Evolutionary conservation across 2,888 invertebrate species (phyloP).

Genomic region (Sinotaia quadrata): DNA sequence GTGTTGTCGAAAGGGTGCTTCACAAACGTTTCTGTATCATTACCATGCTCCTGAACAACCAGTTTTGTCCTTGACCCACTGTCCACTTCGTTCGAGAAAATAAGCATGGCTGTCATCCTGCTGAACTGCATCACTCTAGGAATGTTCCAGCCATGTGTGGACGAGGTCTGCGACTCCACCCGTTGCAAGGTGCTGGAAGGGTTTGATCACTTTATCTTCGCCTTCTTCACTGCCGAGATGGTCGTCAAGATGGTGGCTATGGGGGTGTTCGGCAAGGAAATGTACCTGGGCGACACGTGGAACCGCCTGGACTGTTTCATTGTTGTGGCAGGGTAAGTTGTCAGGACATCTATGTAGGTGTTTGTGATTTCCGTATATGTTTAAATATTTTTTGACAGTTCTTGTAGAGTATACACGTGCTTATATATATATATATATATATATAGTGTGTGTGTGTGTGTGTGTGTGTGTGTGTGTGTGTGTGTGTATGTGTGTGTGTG

Average conservation of each 20-base stretch:
- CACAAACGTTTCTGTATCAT: background rate
- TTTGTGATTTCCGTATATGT: conserved; percentile 1
- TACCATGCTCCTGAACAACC: background rate
- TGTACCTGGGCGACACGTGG: conserved; percentile 98
- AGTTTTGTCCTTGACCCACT: conserved; percentile 62
- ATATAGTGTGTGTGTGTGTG: background rate
- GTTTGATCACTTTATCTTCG: conserved; percentile 98
- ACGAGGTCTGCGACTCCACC: conserved; percentile 76
- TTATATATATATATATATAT: background rate
- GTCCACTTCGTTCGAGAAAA: conserved; percentile 97
- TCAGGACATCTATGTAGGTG: background rate
- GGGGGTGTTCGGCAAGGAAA: conserved; percentile 89
- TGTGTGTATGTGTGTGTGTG: conserved; percentile 5
- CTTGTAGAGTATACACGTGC: background rate
- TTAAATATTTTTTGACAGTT: background rate
- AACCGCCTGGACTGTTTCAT: conserved; percentile 98
- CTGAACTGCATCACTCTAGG: conserved; percentile 98
- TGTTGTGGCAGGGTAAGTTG: conserved; percentile 90
- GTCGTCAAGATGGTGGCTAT: conserved; percentile 98
- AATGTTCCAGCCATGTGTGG: conserved; percentile 99
- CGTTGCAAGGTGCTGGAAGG: conserved; percentile 79
- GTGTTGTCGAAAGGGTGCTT: background rate
- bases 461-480: conserved; percentile 9
- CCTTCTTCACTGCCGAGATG: conserved; percentile 98
- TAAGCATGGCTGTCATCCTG: conserved; percentile 98